phyloP scores from a whole-genome alignment of 1,140 invertebrate genomes.

The Magallana ariakensis region DNA sequence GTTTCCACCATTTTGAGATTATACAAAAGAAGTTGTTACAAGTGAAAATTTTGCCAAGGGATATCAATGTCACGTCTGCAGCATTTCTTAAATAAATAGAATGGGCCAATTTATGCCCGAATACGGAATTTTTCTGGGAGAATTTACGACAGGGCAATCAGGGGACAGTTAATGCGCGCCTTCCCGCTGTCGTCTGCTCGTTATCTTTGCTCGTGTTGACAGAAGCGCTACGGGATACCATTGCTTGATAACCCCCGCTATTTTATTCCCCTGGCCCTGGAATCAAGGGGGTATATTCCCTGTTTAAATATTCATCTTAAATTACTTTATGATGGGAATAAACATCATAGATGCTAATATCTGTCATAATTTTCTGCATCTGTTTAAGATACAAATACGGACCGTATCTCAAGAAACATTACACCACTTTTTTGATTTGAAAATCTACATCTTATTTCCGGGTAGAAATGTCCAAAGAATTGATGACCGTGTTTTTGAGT shows the following conservation, averaged over 20 bases:
- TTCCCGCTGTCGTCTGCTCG: slow-evolving; percentile 30
- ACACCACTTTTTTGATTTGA: no score
- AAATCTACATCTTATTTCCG: background rate
- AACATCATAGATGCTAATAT: slow-evolving; percentile 32
- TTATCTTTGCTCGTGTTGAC: slow-evolving; percentile 31
- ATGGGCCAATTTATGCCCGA: slow-evolving; percentile 29
- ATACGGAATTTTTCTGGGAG: slow-evolving; percentile 24
- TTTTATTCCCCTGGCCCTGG: slow-evolving; percentile 22
- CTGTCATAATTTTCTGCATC: slow-evolving; percentile 31
- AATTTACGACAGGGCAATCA: slow-evolving; percentile 38
- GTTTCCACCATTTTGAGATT: no score
- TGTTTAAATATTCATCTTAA: slow-evolving; percentile 23
- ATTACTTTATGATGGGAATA: slow-evolving; percentile 25
- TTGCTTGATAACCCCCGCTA: slow-evolving; percentile 33
- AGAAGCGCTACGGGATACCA: slow-evolving; percentile 21
- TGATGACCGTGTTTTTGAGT: background rate
- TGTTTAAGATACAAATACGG: background rate
- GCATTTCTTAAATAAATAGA: slow-evolving; percentile 34
- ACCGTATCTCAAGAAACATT: background rate
- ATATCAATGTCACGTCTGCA: slow-evolving; percentile 36
- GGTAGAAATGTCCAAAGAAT: background rate
- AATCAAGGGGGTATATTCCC: slow-evolving; percentile 31
- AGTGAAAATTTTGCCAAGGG: slow-evolving; percentile 12
- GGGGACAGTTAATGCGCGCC: slow-evolving; percentile 24
- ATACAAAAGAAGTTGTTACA: background rate